Base-by-base conservation (phyloP, 2,888 invertebrate species). In the Helobdella robusta region DNA sequence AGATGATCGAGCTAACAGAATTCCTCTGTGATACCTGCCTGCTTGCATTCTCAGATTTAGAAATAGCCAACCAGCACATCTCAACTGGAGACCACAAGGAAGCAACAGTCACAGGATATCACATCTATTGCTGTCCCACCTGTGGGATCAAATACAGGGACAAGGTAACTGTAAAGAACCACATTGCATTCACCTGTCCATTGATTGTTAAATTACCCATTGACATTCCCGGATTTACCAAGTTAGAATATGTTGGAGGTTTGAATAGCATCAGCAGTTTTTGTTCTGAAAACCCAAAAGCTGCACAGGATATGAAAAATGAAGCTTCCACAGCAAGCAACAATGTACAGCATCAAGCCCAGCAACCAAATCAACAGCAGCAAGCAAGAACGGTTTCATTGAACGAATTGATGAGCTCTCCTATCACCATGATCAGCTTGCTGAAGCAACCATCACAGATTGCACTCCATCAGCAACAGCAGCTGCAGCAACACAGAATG, bases 81-180 rank as follows among this genome's bases (percentile, higher is more conserved):
- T 66, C 56, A 36, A 34, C 23, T 25, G 65, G 67, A 44, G 67
- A 67, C 34, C 67, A 67, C 54, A 28, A 30, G 20, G 23, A n/a
- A n/a, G 40, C 67, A 11, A 65, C 58, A 50, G 64, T 67, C 18
- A 58, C 64, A 4, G 58, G 67, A 35, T 65, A 67, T 23, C 64
- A 64, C 36, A 56, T 67, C 15, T 67, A 67, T 25, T 59, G 56
- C 60, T 67, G 67, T 32, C 44, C 60, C 11, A 56, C 36, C n/a
- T 67, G 67, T 35, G 60, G 60, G 11, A 59, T 65, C n/a, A 64
- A 65, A 25, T 67, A 67, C 54, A 63, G 67, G 11, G 64, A 67
- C 64, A 67, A 67, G 60, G 48, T 56, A 50, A 64, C 59, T 11
- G 59, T 67, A 50, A 66, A 59, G n/a, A 67, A 67, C 36, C 67